A percentile compares a stretch with the other conserved stretches of the same genome.
These are phyloP conservation scores for Chironomus riparius DNA, from an alignment of 2,888 invertebrate species.

Conservation along the genomic window DNA sequence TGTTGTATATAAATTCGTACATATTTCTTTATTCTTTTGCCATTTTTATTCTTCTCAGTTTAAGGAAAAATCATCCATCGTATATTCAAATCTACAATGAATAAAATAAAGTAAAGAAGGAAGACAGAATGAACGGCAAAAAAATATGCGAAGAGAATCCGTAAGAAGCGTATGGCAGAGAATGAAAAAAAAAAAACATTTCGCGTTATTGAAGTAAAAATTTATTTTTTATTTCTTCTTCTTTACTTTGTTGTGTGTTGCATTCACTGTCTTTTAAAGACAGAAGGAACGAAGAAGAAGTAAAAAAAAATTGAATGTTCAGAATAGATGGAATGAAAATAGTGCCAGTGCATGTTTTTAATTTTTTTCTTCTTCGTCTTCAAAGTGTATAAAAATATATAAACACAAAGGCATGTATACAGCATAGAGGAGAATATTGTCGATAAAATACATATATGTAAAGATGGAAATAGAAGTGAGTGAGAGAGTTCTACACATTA, in stretches of 20 bases:
- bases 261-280: too few relatives aligned
- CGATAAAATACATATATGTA: neutral
- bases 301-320: neutral
- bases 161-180: neutral
- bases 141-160: neutral
- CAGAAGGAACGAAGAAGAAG: too few relatives aligned
- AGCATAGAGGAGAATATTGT: neutral
- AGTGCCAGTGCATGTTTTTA: constrained; percentile 25
- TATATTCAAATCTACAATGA: too few relatives aligned
- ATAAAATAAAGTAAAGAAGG: neutral
- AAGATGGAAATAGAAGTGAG: neutral
- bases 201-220: constrained; percentile 13
- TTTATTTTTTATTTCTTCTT: constrained; percentile 12
- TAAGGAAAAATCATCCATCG: too few relatives aligned
- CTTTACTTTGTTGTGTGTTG: neutral
- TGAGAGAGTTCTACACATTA: neutral
- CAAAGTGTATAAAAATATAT: neutral
- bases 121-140: neutral
- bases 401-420: neutral
- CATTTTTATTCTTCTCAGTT: too few relatives aligned
- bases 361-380: constrained; percentile 1
- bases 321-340: constrained; percentile 9
- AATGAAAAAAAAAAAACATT: neutral
- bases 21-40: too few relatives aligned
- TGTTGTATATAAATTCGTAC: too few relatives aligned